Conservation (phyloP, 2,797 vertebrate species). For the Pseudomugil gertrudae region DNA sequence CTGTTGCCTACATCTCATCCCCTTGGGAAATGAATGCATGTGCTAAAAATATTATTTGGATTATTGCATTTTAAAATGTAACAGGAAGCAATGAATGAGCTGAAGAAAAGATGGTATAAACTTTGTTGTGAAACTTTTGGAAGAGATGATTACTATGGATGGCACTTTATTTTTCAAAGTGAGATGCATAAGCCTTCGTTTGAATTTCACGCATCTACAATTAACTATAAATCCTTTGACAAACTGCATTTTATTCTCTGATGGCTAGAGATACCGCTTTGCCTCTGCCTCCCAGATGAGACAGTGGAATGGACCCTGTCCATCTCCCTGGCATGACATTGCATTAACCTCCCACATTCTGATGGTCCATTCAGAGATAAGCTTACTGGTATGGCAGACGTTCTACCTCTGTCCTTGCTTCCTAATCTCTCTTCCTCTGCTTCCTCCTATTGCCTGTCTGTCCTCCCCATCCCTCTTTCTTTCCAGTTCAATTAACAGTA, state of each 20-base stretch:
- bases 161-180: slow-evolving; percentile 45
- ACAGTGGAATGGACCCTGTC: slow-evolving; percentile 46
- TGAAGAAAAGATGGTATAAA: too few relatives aligned
- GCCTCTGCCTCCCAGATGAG: slow-evolving; percentile 48
- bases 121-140: slow-evolving; percentile 52
- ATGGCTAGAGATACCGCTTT: slow-evolving; percentile 28
- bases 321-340: slow-evolving; percentile 58
- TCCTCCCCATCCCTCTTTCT: slow-evolving; percentile 26
- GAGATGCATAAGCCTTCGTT: slow-evolving; percentile 23
- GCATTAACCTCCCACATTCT: slow-evolving; percentile 62
- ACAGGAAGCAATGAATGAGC: too few relatives aligned
- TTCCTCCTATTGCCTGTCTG: slow-evolving; percentile 9
- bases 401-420: neutral
- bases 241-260: slow-evolving; percentile 34
- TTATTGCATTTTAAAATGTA: slow-evolving; percentile 55
- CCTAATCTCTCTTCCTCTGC: slow-evolving; percentile 5
- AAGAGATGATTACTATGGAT: slow-evolving; percentile 37
- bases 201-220: slow-evolving; percentile 53
- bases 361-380: slow-evolving; percentile 59
- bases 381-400: slow-evolving; percentile 28
- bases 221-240: slow-evolving; percentile 52
- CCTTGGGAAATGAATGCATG: slow-evolving; percentile 52
- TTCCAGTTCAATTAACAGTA: slow-evolving; percentile 63
- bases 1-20: slow-evolving; percentile 32
- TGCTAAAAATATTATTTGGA: slow-evolving; percentile 61